Percentiles rank a stretch among this genome's conserved stretches.
Conservation (phyloP, 1,140 invertebrate genomes). For the Drosophila oshimai region DNA sequence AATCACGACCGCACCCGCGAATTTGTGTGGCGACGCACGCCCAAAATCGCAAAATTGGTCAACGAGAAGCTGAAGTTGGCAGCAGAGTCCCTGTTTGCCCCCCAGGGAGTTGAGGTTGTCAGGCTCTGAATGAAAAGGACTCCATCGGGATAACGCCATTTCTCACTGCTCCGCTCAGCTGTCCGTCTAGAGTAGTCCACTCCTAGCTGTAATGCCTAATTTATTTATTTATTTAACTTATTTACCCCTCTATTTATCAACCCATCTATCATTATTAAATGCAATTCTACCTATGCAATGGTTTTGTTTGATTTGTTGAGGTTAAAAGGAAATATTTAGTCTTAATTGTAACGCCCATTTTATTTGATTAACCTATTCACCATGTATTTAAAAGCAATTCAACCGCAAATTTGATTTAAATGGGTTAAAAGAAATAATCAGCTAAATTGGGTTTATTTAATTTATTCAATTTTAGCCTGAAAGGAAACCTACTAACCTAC, state of each 20-base stretch:
- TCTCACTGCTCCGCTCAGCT: slow-evolving; percentile 27
- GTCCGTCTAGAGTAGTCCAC: slow-evolving; percentile 42
- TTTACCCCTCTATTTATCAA: slow-evolving; percentile 29
- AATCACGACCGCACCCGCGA: slow-evolving; percentile 92
- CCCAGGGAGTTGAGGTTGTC: slow-evolving; percentile 74
- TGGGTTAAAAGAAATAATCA: too few species aligned
- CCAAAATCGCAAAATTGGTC: slow-evolving; percentile 91
- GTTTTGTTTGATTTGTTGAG: not conserved
- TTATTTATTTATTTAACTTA: slow-evolving; percentile 76
- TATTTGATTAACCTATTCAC: too few species aligned
- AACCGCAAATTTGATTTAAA: too few species aligned
- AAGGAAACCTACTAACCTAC: too few species aligned
- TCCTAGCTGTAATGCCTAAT: slow-evolving; percentile 61
- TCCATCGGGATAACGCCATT: slow-evolving; percentile 4
- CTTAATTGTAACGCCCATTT: too few species aligned
- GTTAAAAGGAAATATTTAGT: not conserved
- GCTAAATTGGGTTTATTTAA: too few species aligned
- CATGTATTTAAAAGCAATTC: too few species aligned
- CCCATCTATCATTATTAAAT: slow-evolving; percentile 46
- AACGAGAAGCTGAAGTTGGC: slow-evolving; percentile 90
- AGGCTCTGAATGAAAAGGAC: slow-evolving; percentile 44
- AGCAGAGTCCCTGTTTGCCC: slow-evolving; percentile 89
- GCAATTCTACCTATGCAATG: slow-evolving; percentile 24
- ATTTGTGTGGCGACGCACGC: slow-evolving; percentile 91
- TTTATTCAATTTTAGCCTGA: too few species aligned